A percentile compares a stretch with the other conserved stretches of the same genome.
Conservation (phyloP, 2,888 invertebrate genomes). For the Chydorus sphaericus region DNA sequence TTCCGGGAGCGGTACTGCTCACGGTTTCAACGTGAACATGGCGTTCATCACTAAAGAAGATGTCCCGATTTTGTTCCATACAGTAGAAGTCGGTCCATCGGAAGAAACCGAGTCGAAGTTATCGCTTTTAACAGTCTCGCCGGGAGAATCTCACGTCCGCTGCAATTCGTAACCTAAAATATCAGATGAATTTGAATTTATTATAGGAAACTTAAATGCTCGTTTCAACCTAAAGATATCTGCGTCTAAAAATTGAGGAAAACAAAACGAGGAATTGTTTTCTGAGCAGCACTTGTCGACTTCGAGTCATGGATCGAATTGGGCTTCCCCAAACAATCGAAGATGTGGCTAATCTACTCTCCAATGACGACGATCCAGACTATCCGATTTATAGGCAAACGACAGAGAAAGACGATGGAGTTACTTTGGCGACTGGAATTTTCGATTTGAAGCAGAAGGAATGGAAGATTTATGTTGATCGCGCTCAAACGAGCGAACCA, state of each 20-base stretch:
- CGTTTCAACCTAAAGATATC: constrained; percentile 42
- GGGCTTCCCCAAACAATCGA: constrained; percentile 40
- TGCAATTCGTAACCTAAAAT: constrained; percentile 50
- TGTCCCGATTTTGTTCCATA: constrained; percentile 54
- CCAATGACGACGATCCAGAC: constrained; percentile 49
- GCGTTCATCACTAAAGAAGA: constrained; percentile 48
- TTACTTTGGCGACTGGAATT: constrained; percentile 62
- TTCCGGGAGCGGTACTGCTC: constrained; percentile 59
- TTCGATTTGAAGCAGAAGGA: constrained; percentile 60
- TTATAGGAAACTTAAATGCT: not conserved
- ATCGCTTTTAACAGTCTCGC: constrained; percentile 42
- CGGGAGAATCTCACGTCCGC: constrained; percentile 52
- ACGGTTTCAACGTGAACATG: constrained; percentile 73
- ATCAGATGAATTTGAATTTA: not conserved
- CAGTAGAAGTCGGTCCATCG: constrained; percentile 63
- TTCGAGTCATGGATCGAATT: constrained; percentile 44
- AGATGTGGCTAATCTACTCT: constrained; percentile 55
- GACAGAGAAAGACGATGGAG: constrained; percentile 44
- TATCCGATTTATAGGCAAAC: constrained; percentile 55
- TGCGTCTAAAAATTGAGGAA: constrained; percentile 49
- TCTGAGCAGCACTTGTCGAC: constrained; percentile 52
- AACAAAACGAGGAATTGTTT: constrained; percentile 43
- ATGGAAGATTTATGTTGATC: constrained; percentile 62
- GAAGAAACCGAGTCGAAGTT: constrained; percentile 42
- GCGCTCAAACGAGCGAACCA: constrained; percentile 52